These are phyloP conservation scores for Leptinotarsa haldemani DNA, from an alignment of 2,888 invertebrate genomes.

Conservation along the genomic window DNA sequence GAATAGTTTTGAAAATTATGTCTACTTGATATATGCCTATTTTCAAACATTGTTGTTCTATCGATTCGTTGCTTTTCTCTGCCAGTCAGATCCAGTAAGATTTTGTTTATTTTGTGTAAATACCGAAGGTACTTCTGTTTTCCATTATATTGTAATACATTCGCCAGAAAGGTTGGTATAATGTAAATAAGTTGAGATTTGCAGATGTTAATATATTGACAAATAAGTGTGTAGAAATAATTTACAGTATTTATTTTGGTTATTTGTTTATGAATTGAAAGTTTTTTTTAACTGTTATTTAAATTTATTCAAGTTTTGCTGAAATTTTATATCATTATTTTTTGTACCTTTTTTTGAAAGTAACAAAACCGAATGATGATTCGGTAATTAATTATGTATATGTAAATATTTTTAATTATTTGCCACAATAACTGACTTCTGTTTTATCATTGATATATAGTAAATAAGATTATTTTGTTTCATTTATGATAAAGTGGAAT, in stretches of 20 bases:
- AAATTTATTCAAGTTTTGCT: not conserved
- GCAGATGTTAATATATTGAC: conserved; percentile 44
- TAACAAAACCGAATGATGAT: not conserved
- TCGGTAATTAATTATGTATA: not conserved
- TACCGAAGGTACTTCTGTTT: conserved; percentile 24
- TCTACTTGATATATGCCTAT: not conserved
- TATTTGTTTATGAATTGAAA: conserved; percentile 9
- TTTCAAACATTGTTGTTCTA: not conserved
- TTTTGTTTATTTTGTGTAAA: conserved; percentile 30
- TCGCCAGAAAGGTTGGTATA: conserved; percentile 7
- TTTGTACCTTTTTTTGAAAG: not conserved
- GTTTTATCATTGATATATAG: conserved; percentile 6
- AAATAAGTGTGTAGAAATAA: conserved; percentile 11
- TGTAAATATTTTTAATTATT: conserved; percentile 10
- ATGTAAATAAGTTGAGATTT: conserved; percentile 43
- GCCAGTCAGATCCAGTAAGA: not conserved
- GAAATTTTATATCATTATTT: not conserved
- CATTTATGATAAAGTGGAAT: conserved; percentile 24
- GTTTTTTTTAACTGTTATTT: not conserved
- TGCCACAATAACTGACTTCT: not conserved
- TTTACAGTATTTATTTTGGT: conserved; percentile 13
- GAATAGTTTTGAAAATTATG: not conserved
- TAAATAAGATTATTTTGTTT: not conserved
- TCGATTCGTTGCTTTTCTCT: conserved; percentile 4
- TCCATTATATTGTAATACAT: conserved; percentile 15